Base-by-base conservation (phyloP, 2,888 invertebrate species). In the Tachina fera region DNA sequence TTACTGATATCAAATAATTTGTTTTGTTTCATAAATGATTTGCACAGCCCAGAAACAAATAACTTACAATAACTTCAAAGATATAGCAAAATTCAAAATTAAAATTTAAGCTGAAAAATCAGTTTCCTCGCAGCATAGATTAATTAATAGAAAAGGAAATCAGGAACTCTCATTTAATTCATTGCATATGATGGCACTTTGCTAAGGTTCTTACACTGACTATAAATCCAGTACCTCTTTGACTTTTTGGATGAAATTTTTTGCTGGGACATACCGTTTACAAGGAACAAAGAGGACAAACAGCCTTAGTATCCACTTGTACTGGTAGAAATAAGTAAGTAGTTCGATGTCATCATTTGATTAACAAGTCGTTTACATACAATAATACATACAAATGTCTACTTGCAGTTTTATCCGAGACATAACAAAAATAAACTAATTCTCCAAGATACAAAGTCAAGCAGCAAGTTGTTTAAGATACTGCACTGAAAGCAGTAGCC, bases 301-400 rank as follows among this genome's bases (percentile, higher is more conserved):
- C n/a, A 45, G 6, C 19, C 14, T 1, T 53, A 16, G 41, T 53
- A 43, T 11, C 13, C 16, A 14, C n/a, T 65, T 31, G 41, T 53
- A 49, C 39, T n/a, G 9, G n/a, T 2, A 14, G 11, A n/a, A 31
- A 31, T 22, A 2, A 70, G 58, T 39, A 67, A 60, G 45, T 51
- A 45, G 22, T 58, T 68, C 74, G 85, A 86, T 86, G 90, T 89
- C 89, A 90, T 90, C 90, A 91, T 91, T 91, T 91, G 91, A 91
- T 91, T 90, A 91, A 90, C 91, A 91, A 91, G 91, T 90, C 89
- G 90, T 71, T 84, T 85, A 82, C 87, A 58, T 3, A 14, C 58
- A 19, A 4, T 19, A 16, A 53, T 3, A 19, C 53, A 19, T 19
- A 10, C 11, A 3, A 51, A 80, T 67, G 89, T 88, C 75, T 78